phyloP scores from a whole-genome alignment of 2,888 invertebrate species.

The Seira musarum region DNA sequence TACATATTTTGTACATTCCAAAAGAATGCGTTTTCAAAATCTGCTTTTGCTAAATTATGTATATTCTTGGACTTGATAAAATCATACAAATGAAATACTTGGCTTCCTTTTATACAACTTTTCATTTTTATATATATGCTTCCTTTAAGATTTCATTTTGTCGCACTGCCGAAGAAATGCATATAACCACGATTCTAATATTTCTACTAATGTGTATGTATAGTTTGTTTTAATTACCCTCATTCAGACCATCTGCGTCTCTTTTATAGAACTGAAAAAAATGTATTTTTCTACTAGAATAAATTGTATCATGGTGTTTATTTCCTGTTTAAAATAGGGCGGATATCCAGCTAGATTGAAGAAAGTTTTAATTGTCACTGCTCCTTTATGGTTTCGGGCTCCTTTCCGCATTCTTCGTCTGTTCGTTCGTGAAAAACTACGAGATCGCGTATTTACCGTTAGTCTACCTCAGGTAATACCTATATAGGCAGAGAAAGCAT shows the following conservation, averaged over 20 bases:
- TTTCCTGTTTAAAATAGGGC: constrained; percentile 78
- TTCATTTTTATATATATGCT: too few species aligned
- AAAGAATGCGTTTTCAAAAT: too few species aligned
- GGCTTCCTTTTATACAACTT: too few species aligned
- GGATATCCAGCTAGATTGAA: constrained; percentile 97
- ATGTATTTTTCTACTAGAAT: too few species aligned
- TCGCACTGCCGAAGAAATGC: neutral
- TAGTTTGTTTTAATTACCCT: neutral
- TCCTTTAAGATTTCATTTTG: neutral
- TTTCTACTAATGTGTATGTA: neutral
- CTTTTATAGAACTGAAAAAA: neutral
- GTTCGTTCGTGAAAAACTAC: constrained; percentile 95
- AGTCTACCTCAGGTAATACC: constrained; percentile 83
- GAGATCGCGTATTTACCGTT: constrained; percentile 96
- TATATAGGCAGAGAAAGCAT: neutral
- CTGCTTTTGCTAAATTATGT: too few species aligned
- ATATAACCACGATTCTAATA: too few species aligned
- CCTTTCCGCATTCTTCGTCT: constrained; percentile 95
- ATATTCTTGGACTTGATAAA: too few species aligned
- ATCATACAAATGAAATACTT: too few species aligned
- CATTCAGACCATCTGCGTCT: neutral
- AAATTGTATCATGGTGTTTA: too few species aligned
- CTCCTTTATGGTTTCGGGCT: constrained; percentile 98
- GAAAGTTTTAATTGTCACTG: constrained; percentile 97
- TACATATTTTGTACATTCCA: too few species aligned